Percentiles rank a stretch among this genome's conserved stretches.
Conservation (phyloP, 2,888 invertebrate genomes). For the Trichopria drosophilae region DNA sequence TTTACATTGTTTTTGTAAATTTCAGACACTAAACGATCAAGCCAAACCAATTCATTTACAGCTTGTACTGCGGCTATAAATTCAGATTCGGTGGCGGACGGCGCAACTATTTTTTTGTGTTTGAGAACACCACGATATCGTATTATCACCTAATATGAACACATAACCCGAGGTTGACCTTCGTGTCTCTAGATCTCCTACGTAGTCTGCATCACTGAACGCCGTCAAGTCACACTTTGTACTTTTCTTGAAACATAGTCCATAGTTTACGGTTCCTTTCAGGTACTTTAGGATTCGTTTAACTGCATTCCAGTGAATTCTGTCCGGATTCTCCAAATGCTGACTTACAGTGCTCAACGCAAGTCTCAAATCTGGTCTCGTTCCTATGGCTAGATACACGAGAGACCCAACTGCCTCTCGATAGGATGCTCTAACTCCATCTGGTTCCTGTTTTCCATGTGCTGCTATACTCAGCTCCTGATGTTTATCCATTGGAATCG, state of each 20-base stretch:
- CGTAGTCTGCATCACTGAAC: constrained; percentile 31
- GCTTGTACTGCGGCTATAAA: constrained; percentile 6
- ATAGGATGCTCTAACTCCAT: constrained; percentile 13
- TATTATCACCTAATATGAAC: constrained; percentile 21
- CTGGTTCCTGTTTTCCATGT: neutral
- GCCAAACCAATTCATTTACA: constrained; percentile 10
- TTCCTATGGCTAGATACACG: too few relatives aligned
- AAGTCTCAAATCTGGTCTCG: constrained; percentile 31
- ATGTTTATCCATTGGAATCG: constrained; percentile 29
- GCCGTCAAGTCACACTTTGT: constrained; percentile 8
- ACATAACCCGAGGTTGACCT: too few relatives aligned
- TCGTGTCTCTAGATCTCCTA: too few relatives aligned
- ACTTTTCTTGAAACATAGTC: constrained; percentile 21
- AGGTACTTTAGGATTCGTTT: too few relatives aligned
- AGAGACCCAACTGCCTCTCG: constrained; percentile 33
- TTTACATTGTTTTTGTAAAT: too few relatives aligned
- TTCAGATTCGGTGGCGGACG: constrained; percentile 11
- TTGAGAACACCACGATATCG: constrained; percentile 29
- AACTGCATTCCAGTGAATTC: constrained; percentile 30
- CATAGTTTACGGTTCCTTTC: constrained; percentile 23
- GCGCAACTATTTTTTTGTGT: constrained; percentile 22
- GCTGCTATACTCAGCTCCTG: neutral
- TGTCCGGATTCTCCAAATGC: constrained; percentile 17
- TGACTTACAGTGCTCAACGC: constrained; percentile 25
- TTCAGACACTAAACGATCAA: too few relatives aligned